A percentile compares a stretch with the other conserved stretches of the same genome.
Conservation (phyloP, 2,888 invertebrate species). For the Archips crataeganus region DNA sequence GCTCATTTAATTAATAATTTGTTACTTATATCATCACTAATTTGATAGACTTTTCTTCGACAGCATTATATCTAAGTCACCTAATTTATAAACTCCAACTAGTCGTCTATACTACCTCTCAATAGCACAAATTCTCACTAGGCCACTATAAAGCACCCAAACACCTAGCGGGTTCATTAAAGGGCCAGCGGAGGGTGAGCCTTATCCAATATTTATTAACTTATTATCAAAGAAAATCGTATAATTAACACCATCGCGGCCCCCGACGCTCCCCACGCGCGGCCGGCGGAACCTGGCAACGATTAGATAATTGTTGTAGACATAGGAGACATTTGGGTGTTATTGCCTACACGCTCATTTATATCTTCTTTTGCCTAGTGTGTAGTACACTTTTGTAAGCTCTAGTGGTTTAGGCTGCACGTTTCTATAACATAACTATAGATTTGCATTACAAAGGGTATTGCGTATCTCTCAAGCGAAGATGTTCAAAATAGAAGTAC, state of each 20-base stretch:
- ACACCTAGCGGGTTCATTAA: slow-evolving; percentile 63
- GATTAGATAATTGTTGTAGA: slow-evolving; percentile 42
- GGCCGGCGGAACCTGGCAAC: slow-evolving; percentile 52
- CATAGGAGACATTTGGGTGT: neutral
- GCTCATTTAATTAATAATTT: too few relatives aligned
- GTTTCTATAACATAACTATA: too few relatives aligned
- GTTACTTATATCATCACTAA: too few relatives aligned
- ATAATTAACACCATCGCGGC: slow-evolving; percentile 79
- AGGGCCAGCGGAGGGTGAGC: slow-evolving; percentile 69
- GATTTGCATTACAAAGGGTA: too few relatives aligned
- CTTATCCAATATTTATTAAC: slow-evolving; percentile 86
- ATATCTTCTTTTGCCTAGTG: too few relatives aligned
- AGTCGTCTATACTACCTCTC: neutral
- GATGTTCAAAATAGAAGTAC: neutral
- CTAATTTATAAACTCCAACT: neutral
- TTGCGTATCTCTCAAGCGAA: too few relatives aligned
- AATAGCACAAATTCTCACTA: neutral
- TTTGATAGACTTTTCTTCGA: too few relatives aligned
- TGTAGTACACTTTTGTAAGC: too few relatives aligned
- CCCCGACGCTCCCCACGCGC: slow-evolving; percentile 59
- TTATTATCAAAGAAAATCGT: slow-evolving; percentile 85
- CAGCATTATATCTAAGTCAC: too few relatives aligned
- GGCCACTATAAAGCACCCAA: slow-evolving; percentile 40
- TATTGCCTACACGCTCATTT: neutral
- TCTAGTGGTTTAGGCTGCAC: too few relatives aligned